Evolutionary conservation across 53 echinoderm and acorn worm genomes (phyloP), one percentile per base, ranked within the genome.

Genomic region (Actinopyga echinites): DNA sequence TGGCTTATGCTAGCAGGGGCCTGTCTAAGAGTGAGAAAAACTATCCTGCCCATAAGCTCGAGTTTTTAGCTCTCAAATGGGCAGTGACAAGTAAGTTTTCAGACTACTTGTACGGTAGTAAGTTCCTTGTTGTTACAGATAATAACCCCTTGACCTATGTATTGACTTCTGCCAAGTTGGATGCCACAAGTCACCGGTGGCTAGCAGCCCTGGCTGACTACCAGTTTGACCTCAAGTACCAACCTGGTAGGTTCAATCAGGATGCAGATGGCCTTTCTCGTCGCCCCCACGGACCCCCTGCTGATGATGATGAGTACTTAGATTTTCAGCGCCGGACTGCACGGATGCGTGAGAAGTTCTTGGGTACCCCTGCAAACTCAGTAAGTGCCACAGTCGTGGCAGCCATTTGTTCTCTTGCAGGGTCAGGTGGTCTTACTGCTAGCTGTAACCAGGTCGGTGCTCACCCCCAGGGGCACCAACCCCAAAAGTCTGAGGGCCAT

Each of bases 251-350:
- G 68, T 55, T 56, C 11, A 88, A 91, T 53, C 56, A 65, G 38
- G 91, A 84, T 65, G 91, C 91, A 19, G 91, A 91, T 73, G 91
- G 85, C 31, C 59, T 91, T 30, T 91, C 88, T 20, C 88, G 91
- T 4, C 88, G 85, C 43, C 91, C 88, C 37, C 91, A 87, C 69
- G 8, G n/a, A 45, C 44, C 52, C 5, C 31, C 83, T 7, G 83
- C 52, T 30, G 64, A 59, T 21, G 80, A 58, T 21, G 60, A 79
- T 0, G 60, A 58, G 38, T 57, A 60, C 60, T 12, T 58, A 17
- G 59, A 60, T 35, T 33, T 79, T 37, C 57, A 58, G 9, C 80
- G 80, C 6, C 75, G 30, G 28, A 75, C 75, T 38, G 75, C 25
- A 30, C 58, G 34, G 33, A 79, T 79, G 60, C 23, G 80, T 5